phyloP scores from a whole-genome alignment of 1,140 invertebrate genomes.

The Apis cerana region DNA sequence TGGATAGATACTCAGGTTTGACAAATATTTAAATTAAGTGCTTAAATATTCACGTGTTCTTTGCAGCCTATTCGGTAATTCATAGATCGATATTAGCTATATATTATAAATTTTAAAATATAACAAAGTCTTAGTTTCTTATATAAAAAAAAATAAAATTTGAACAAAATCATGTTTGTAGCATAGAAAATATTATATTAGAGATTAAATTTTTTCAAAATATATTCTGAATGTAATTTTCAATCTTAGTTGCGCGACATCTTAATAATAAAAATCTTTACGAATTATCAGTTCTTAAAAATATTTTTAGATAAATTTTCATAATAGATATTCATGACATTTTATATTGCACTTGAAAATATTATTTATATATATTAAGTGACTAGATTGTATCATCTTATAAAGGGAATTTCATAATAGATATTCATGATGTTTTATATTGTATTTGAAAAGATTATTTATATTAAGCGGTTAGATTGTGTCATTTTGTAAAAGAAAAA shows the following conservation, averaged over 20 bases:
- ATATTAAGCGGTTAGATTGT: conserved; percentile 46
- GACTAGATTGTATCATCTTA: conserved; percentile 49
- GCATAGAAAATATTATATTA: background rate
- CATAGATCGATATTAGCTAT: conserved; percentile 48
- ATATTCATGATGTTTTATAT: conserved; percentile 62
- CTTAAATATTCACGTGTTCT: conserved; percentile 73
- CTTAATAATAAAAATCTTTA: conserved; percentile 47
- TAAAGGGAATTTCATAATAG: conserved; percentile 60
- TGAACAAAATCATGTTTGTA: background rate
- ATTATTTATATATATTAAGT: conserved; percentile 63
- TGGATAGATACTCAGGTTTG: conserved; percentile 72
- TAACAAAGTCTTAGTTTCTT: conserved; percentile 10
- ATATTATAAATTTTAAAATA: background rate
- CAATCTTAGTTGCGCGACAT: conserved; percentile 52
- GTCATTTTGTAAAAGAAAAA: conserved; percentile 13
- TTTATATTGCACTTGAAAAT: conserved; percentile 64
- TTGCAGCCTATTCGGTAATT: conserved; percentile 62
- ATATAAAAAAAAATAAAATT: background rate
- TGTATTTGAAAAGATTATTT: conserved; percentile 70
- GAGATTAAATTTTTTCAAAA: background rate
- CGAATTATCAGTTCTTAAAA: conserved; percentile 68
- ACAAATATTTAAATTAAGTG: conserved; percentile 70
- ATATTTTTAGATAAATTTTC: conserved; percentile 73
- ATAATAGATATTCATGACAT: conserved; percentile 66
- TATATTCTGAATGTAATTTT: conserved; percentile 12